Percentiles rank a stretch among this genome's conserved stretches.
Evolutionary conservation across 2,888 invertebrate genomes (phyloP).

Genomic region (Orthonevra nobilis): DNA sequence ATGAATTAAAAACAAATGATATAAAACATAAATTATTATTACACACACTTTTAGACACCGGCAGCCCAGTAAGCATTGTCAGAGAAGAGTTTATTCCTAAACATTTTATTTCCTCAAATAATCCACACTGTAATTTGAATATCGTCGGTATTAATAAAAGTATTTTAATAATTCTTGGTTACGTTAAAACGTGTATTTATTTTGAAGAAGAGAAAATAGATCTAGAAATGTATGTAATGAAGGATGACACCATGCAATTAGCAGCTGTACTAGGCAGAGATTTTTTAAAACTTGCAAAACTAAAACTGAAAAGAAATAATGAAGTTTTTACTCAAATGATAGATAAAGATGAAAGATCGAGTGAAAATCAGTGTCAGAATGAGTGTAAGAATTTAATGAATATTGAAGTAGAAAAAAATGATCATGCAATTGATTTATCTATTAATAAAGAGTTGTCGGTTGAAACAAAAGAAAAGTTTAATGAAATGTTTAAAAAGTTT

Average conservation of each 20-base stretch:
- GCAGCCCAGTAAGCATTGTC: too few relatives aligned
- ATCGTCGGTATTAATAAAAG: constrained; percentile 1
- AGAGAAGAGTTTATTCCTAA: neutral
- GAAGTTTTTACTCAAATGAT: too few relatives aligned
- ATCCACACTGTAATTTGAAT: neutral
- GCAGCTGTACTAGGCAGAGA: neutral
- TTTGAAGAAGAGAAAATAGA: neutral
- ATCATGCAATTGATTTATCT: neutral
- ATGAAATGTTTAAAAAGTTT: neutral
- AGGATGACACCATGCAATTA: constrained; percentile 5
- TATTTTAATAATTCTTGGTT: neutral
- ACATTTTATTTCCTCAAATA: neutral
- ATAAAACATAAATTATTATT: neutral
- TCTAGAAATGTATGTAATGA: neutral
- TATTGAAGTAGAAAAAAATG: neutral
- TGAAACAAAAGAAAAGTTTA: neutral
- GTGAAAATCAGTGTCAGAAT: neutral
- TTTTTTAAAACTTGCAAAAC: neutral
- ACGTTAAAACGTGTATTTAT: neutral
- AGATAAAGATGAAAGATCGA: neutral
- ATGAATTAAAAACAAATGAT: neutral
- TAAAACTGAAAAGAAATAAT: neutral
- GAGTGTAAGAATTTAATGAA: neutral
- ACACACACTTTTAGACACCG: neutral
- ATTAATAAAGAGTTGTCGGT: neutral